Percentiles rank a stretch among this genome's conserved stretches.
Conservation (phyloP, 2,888 invertebrate genomes). For the Gari tellinella region DNA sequence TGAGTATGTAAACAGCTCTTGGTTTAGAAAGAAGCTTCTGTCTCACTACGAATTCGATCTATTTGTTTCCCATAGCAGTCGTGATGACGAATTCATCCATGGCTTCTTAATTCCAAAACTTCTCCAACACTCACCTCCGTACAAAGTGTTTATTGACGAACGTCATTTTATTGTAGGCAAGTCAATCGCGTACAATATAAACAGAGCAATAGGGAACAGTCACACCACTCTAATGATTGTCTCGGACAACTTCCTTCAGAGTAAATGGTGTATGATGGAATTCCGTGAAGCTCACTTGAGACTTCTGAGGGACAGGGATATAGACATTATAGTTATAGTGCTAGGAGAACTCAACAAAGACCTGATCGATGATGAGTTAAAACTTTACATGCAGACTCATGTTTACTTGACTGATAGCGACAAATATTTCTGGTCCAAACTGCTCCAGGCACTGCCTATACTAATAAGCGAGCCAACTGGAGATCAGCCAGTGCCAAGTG, state of each 20-base stretch:
- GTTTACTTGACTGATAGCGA: slow-evolving; percentile 28
- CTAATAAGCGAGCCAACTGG: no score
- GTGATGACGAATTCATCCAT: slow-evolving; percentile 32
- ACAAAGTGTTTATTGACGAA: slow-evolving; percentile 30
- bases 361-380: slow-evolving; percentile 30
- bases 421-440: slow-evolving; percentile 31
- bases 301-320: slow-evolving; percentile 23
- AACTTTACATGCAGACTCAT: slow-evolving; percentile 30
- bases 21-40: slow-evolving; percentile 12
- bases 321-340: slow-evolving; percentile 27
- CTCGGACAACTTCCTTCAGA: slow-evolving; percentile 42
- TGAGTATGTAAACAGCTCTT: slow-evolving; percentile 17
- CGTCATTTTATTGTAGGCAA: slow-evolving; percentile 34
- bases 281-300: slow-evolving; percentile 36
- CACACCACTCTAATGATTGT: slow-evolving; percentile 35
- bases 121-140: slow-evolving; percentile 24
- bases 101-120: slow-evolving; percentile 10
- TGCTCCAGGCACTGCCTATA: slow-evolving; percentile 32
- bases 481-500: no score
- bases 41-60: slow-evolving; percentile 28
- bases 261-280: slow-evolving; percentile 51
- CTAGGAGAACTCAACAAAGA: slow-evolving; percentile 31
- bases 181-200: slow-evolving; percentile 35
- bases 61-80: slow-evolving; percentile 42
- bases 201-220: slow-evolving; percentile 31